Conservation (phyloP, 2,888 invertebrate genomes). For the Schizaphis graminum region DNA sequence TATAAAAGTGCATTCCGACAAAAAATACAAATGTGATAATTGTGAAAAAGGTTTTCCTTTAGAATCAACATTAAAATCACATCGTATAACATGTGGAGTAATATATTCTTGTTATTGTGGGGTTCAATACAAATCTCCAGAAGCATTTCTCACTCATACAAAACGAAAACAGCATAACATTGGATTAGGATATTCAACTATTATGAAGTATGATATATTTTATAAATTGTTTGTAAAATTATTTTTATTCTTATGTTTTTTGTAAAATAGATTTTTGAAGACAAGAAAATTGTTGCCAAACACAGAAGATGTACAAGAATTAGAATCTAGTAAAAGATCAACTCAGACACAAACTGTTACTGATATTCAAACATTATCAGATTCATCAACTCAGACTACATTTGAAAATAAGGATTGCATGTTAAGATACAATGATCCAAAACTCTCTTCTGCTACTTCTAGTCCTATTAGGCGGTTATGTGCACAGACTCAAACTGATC, state of each 20-base stretch:
- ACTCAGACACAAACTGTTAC: conserved; percentile 49
- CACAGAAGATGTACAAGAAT: background rate
- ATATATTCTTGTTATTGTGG: conserved; percentile 66
- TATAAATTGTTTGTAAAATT: background rate
- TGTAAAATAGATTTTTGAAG: conserved; percentile 45
- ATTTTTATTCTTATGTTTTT: background rate
- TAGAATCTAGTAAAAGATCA: conserved; percentile 46
- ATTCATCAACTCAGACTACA: conserved; percentile 59
- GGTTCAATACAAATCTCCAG: conserved; percentile 64
- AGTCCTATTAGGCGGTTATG: conserved; percentile 58
- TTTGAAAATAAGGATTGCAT: conserved; percentile 60
- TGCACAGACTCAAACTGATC: conserved; percentile 65
- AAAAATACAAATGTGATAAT: conserved; percentile 63
- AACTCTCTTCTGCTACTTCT: conserved; percentile 62
- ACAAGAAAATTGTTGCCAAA: conserved; percentile 40
- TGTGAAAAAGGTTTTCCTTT: conserved; percentile 65
- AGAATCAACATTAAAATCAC: conserved; percentile 62
- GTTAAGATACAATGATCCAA: conserved; percentile 55
- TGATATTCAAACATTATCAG: conserved; percentile 56
- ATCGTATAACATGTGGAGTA: conserved; percentile 65
- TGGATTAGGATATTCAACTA: conserved; percentile 60
- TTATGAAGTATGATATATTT: conserved; percentile 45
- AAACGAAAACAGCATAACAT: conserved; percentile 59
- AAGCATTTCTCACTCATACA: conserved; percentile 63
- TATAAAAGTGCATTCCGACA: conserved; percentile 66